Evolutionary conservation across 1,140 invertebrate species (phyloP).

Genomic region (Drosophila pectinifera): DNA sequence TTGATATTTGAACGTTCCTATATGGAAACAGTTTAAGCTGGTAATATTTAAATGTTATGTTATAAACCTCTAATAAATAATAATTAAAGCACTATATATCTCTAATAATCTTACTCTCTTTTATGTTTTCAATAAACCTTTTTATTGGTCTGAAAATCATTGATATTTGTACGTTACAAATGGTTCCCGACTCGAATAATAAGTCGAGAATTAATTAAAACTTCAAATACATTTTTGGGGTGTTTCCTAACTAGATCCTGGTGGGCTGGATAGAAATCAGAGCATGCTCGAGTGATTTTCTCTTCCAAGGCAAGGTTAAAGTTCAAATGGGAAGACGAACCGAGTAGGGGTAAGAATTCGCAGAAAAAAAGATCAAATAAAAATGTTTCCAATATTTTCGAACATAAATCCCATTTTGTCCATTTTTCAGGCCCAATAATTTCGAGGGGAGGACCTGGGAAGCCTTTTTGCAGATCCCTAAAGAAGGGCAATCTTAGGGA

Average conservation of each 20-base stretch:
- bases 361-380: slow-evolving; percentile 55
- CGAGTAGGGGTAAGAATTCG: slow-evolving; percentile 48
- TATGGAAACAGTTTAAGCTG: background rate
- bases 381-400: slow-evolving; percentile 58
- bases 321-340: slow-evolving; percentile 51
- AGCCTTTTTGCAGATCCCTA: slow-evolving; percentile 24
- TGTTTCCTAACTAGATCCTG: slow-evolving; percentile 39
- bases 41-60: background rate
- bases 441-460: slow-evolving; percentile 46
- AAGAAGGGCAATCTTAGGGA: slow-evolving; percentile 19
- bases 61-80: background rate
- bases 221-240: slow-evolving; percentile 57
- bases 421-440: slow-evolving; percentile 27
- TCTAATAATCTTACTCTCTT: background rate
- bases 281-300: slow-evolving; percentile 69
- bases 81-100: background rate
- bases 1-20: background rate
- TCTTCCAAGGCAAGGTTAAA: slow-evolving; percentile 50
- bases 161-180: slow-evolving; percentile 18
- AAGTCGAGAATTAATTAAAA: slow-evolving; percentile 60
- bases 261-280: slow-evolving; percentile 20
- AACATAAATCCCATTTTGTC: slow-evolving; percentile 46
- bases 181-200: slow-evolving; percentile 10
- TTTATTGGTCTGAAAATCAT: slow-evolving; percentile 5
- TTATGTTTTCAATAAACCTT: background rate